Base-by-base conservation (phyloP, 2,888 invertebrate species). In the Orchestes rusci region DNA sequence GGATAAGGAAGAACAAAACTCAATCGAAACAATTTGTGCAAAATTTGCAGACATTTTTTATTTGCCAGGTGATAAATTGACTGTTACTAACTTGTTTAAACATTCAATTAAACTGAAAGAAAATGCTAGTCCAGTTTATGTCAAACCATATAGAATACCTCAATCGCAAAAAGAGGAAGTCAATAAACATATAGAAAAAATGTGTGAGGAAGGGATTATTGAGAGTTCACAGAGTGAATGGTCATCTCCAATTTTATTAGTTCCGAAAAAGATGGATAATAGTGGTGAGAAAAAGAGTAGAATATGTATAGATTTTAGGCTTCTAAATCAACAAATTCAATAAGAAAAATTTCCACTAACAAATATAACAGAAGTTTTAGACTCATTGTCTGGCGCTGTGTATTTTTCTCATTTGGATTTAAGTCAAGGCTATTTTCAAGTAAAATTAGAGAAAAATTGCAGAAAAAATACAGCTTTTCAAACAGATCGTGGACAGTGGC, bases 371-470 rank as follows among this genome's bases (percentile, higher is more conserved):
- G 56, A 59, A 39, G 59, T 57, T 48, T 40, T 58, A 44, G 56
- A 59, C 52, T 56, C 53, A 4, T 40, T 60, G 23, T 35, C 35
- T 20, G 42, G 30, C 4, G 42, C 36, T 4, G 15, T 36, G n/a
- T 36, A 42, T 19, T 42, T 35, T 36, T 36, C 28, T 12, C 33
- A 32, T 34, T 27, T 41, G n/a, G 27, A 41, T 12, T 34, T 33
- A 43, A 46, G 10, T 53, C 57, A 37, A 53, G 56, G 57, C 10
- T 59, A 57, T 43, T 58, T 57, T 44, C 46, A 58, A 46, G 43
- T 57, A 31, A 56, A 58, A 43, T 30, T 57, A 40, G 43, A 55
- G 13, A 15, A 42, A 16, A 20, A 30, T 5, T 44, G 53, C 28
- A 45, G 58, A 47, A 42, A 48, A 18, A 36, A 16, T 12, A 59